Evolutionary conservation across 2,113 vertebrate species (phyloP).

Genomic region (Halichoeres trimaculatus): DNA sequence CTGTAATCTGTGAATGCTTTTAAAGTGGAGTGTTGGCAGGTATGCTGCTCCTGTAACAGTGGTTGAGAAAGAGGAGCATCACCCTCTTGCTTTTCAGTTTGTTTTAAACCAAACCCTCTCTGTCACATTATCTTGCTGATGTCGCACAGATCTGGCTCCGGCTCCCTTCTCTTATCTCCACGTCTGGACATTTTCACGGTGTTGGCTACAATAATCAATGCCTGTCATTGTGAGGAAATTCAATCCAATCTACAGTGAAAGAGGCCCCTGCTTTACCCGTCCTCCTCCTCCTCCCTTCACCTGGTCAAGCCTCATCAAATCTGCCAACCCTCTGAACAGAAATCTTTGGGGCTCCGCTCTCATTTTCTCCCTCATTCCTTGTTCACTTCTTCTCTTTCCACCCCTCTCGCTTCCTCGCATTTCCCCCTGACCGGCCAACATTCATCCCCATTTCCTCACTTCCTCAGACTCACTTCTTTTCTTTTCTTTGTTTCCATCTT

Average conservation of each 20-base stretch:
- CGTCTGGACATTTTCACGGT: conserved; percentile 31
- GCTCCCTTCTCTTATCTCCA: conserved; percentile 44
- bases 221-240: conserved; percentile 44
- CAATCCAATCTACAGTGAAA: conserved; percentile 45
- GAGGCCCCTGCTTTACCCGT: neutral
- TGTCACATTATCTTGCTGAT: conserved; percentile 32
- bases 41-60: no score
- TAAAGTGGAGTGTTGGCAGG: no score
- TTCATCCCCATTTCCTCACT: conserved; percentile 16
- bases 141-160: conserved; percentile 35
- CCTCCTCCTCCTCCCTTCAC: conserved; percentile 22
- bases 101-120: conserved; percentile 7
- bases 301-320: conserved; percentile 68
- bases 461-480: conserved; percentile 12
- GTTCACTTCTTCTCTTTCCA: conserved; percentile 15
- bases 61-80: no score
- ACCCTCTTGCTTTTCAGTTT: neutral
- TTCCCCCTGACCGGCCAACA: conserved; percentile 16
- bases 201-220: conserved; percentile 51
- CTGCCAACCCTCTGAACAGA: conserved; percentile 34
- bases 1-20: no score
- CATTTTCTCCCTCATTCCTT: conserved; percentile 50
- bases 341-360: conserved; percentile 40
- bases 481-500: conserved; percentile 1
- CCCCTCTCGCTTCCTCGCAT: conserved; percentile 14